Percentiles rank a stretch among this genome's conserved stretches.
Conservation (phyloP, 2,888 invertebrate genomes). For the Athripsodes cinereus region DNA sequence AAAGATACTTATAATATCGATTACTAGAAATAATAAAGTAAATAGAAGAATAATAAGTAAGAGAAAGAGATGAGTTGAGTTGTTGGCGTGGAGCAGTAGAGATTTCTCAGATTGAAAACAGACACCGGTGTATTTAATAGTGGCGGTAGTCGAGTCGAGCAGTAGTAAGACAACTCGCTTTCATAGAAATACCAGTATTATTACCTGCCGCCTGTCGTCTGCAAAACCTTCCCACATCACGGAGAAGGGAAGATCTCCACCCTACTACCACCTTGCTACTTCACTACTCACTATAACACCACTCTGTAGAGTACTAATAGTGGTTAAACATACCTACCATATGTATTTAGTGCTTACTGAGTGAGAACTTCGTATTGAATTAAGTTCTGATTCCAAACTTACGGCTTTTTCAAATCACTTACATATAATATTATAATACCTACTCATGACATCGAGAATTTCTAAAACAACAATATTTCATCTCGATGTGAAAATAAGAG, state of each 20-base stretch:
- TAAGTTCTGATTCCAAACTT: not conserved
- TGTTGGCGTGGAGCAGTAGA: not conserved
- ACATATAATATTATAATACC: too few relatives aligned
- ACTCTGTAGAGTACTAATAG: not conserved
- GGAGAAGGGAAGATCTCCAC: too few relatives aligned
- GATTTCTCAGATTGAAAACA: conserved; percentile 1
- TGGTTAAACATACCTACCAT: not conserved
- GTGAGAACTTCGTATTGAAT: not conserved
- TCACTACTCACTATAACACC: too few relatives aligned
- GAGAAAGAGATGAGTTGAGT: not conserved
- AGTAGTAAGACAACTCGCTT: not conserved
- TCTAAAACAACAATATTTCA: too few relatives aligned
- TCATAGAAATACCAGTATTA: not conserved
- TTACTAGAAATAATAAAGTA: not conserved
- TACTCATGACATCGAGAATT: too few relatives aligned
- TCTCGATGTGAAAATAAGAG: too few relatives aligned
- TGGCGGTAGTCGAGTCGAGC: not conserved
- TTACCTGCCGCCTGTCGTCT: not conserved
- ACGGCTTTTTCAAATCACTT: not conserved
- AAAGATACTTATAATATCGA: too few relatives aligned
- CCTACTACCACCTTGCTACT: too few relatives aligned
- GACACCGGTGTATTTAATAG: not conserved
- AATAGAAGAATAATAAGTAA: not conserved
- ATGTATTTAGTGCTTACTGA: too few relatives aligned
- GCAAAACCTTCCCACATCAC: too few relatives aligned